Conservation (phyloP, 2,113 vertebrate genomes). For the Leucopsar rothschildi region DNA sequence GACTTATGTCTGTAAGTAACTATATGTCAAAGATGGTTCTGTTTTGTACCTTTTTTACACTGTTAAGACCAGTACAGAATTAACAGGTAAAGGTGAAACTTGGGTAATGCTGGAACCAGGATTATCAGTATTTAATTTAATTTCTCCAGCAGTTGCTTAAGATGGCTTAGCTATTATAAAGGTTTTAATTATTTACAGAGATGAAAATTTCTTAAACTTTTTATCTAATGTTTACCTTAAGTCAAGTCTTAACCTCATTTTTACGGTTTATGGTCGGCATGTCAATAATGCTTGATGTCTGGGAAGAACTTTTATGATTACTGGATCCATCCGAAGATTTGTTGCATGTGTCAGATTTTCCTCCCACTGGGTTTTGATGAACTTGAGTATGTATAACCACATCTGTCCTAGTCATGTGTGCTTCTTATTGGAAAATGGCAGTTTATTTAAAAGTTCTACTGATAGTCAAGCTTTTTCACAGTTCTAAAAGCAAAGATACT, state of each 20-base stretch:
- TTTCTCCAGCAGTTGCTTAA: neutral
- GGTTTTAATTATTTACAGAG: neutral
- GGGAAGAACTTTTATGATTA: neutral
- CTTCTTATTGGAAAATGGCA: neutral
- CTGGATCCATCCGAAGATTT: neutral
- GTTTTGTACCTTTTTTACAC: neutral
- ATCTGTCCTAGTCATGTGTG: neutral
- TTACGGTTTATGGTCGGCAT: neutral
- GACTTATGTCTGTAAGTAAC: neutral
- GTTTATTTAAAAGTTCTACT: neutral
- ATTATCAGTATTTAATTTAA: neutral
- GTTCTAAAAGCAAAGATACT: neutral
- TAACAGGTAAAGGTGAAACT: neutral
- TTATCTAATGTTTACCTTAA: neutral
- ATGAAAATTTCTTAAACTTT: neutral
- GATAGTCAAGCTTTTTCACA: neutral
- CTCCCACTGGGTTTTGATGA: neutral
- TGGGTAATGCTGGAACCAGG: neutral
- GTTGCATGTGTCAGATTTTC: neutral
- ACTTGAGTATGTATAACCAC: rapidly evolving
- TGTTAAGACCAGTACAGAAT: neutral
- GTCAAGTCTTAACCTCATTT: neutral
- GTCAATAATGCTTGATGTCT: neutral
- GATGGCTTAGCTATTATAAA: neutral
- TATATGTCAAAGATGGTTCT: neutral